Evolutionary conservation across 2,888 invertebrate species (phyloP).

Genomic region (Euplagia quadripunctaria): DNA sequence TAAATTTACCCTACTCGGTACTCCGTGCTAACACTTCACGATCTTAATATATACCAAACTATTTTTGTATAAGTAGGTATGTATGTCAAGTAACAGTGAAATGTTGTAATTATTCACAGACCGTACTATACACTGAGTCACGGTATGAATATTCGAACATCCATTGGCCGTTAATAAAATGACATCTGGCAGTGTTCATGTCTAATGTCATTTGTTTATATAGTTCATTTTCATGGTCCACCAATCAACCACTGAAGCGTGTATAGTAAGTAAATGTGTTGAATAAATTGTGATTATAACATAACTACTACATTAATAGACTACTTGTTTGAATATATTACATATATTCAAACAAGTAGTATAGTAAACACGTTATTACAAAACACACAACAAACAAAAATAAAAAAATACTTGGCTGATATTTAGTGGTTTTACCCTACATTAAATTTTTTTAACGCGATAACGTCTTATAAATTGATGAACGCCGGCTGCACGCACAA

Average conservation of each 20-base stretch:
- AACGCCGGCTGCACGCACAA: no score
- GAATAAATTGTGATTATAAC: not conserved
- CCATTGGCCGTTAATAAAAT: not conserved
- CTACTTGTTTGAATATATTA: not conserved
- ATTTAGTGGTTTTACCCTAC: no score
- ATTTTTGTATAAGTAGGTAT: not conserved
- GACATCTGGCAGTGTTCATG: not conserved
- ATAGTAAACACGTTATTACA: no score
- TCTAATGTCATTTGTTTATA: not conserved
- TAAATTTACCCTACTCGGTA: not conserved
- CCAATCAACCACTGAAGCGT: slow-evolving; percentile 4
- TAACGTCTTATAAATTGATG: no score
- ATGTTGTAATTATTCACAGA: not conserved
- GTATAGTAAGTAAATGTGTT: not conserved
- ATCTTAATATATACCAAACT: not conserved
- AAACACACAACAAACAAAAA: no score
- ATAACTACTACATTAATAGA: no score
- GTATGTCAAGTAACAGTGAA: not conserved
- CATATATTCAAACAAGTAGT: no score
- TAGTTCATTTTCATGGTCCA: slow-evolving; percentile 3
- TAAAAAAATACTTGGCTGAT: no score
- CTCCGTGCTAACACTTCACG: not conserved
- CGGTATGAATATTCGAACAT: not conserved
- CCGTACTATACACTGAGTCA: no score
- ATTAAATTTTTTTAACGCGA: no score